Conservation (phyloP, 2,113 vertebrate species). For the Amblyopsis rosae region DNA sequence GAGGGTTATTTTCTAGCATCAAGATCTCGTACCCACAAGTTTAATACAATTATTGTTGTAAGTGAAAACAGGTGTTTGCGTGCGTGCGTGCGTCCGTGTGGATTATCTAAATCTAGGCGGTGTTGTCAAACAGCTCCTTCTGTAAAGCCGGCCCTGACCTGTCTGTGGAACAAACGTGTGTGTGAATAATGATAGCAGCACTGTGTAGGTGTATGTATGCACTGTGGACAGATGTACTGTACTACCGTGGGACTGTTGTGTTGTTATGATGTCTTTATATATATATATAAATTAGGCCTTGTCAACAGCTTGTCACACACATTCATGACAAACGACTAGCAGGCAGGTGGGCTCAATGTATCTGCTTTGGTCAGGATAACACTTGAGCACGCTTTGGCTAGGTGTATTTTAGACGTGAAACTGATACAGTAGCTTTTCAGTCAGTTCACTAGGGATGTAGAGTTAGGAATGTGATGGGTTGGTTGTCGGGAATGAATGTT, state of each 20-base stretch:
- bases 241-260: not conserved
- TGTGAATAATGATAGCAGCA: constrained; percentile 1
- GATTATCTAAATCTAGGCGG: too few species aligned
- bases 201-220: not conserved
- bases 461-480: not conserved
- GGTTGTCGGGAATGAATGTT: not conserved
- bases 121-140: not conserved
- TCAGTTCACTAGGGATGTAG: not conserved
- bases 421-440: too few species aligned
- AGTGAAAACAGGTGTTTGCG: not conserved
- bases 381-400: too few species aligned
- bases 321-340: too few species aligned
- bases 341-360: too few species aligned
- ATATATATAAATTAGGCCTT: too few species aligned
- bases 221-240: not conserved
- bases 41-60: not conserved
- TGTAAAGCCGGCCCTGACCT: not conserved
- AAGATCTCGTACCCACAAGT: not conserved
- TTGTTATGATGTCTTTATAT: not conserved
- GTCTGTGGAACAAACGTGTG: not conserved
- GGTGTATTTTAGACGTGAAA: too few species aligned
- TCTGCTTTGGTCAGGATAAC: too few species aligned
- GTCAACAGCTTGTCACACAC: too few species aligned
- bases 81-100: not conserved
- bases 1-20: not conserved